Evolutionary conservation across 2,113 vertebrate genomes (phyloP), one percentile per base, ranked within the genome.

Genomic region (Machaerirhynchus nigripectus): DNA sequence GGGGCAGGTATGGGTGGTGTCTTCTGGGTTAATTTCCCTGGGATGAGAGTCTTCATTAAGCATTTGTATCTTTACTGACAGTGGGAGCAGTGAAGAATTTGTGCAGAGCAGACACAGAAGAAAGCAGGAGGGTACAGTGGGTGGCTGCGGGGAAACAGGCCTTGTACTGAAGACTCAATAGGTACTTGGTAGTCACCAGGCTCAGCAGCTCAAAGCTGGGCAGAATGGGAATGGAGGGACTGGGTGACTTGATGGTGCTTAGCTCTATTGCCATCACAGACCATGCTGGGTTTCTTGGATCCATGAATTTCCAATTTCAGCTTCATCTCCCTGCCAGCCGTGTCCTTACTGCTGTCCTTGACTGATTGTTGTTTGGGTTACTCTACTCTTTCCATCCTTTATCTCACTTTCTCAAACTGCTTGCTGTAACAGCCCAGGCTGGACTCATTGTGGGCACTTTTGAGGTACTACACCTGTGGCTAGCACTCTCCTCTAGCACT

Each of bases 281-380:
- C 44, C n/a, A 19, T 0, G 4, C 40, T 65, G 74, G 15, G 7
- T 69, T 90, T 73, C 35, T 67, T 80, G 39, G 39, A 86, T 85
- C 63, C 15, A 49, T 26, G 21, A 55, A 81, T 88, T 95, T 88
- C 46, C 33, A 67, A 64, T 77, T 92, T 59, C 89, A 87, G 44
- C 52, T 47, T 84, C 89, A 44, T 81, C 39, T 74, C 81, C 67
- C 68, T 92, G 87, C 60, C 47, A 40, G 44, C 74, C 40, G 7
- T 76, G 89, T 91, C 81, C 65, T 95, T 94, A 74, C 39, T 91
- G 47, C 57, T 27, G 73, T 69, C 95, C 96, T 95, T 96, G 93
- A 46, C 73, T 76, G 40, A 76, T 31, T 5, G 1, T 84, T 95
- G 77, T 89, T 96, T 95, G 87, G 84, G 89, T 91, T 92, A 82